phyloP scores from a whole-genome alignment of 2,113 vertebrate species.

The Brachypodius melanocephalos region DNA sequence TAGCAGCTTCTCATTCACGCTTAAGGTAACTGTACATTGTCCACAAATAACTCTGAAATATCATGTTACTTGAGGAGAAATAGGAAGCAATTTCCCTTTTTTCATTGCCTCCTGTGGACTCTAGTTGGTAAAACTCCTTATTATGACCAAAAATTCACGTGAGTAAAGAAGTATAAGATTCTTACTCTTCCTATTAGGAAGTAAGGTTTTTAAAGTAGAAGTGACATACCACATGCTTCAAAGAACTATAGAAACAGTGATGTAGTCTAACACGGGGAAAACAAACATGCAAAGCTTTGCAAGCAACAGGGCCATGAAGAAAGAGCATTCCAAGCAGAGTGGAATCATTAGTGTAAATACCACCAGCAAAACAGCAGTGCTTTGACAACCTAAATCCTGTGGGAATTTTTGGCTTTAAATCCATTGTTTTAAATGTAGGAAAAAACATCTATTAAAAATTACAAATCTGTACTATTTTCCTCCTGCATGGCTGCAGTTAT shows the following conservation, averaged over 20 bases:
- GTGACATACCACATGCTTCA: not conserved
- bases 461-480: not conserved
- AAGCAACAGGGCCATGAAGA: not conserved
- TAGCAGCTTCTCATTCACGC: not conserved
- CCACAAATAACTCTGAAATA: not conserved
- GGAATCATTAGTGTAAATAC: not conserved
- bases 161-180: not conserved
- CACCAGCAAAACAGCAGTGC: not conserved
- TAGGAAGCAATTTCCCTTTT: not conserved
- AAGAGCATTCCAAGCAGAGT: not conserved
- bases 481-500: not conserved
- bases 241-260: not conserved
- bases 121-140: not conserved
- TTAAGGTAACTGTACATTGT: not conserved
- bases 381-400: not conserved
- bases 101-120: not conserved
- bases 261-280: fast-evolving
- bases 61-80: not conserved
- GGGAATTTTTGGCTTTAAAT: not conserved
- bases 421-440: not conserved
- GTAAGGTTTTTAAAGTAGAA: not conserved
- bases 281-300: not conserved
- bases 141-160: not conserved
- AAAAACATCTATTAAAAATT: not conserved
- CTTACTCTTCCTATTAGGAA: not conserved